These are phyloP conservation scores for Digitonthophagus gazella DNA, from an alignment of 2,888 invertebrate genomes.

Conservation along the genomic window DNA sequence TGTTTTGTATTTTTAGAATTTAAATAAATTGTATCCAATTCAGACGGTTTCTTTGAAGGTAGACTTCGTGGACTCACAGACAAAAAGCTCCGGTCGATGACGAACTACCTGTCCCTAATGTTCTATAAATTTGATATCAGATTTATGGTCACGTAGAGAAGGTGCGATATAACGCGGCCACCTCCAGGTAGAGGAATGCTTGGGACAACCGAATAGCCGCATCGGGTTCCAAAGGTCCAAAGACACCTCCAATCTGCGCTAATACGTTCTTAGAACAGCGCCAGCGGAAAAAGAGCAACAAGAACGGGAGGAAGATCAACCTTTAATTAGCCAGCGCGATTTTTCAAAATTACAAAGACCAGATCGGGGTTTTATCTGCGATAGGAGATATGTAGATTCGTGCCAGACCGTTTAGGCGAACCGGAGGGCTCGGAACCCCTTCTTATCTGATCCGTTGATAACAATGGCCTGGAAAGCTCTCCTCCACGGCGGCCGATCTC, in stretches of 20 bases:
- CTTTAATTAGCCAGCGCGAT: neutral
- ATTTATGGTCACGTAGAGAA: slow-evolving; percentile 2
- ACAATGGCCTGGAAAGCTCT: slow-evolving; percentile 21
- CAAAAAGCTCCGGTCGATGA: neutral
- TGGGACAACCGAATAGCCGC: neutral
- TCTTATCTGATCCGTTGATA: slow-evolving; percentile 26
- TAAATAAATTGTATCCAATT: no score
- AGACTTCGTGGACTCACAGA: neutral
- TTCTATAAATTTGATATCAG: slow-evolving; percentile 17
- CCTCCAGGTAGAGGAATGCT: slow-evolving; percentile 14
- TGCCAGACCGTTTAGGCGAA: slow-evolving; percentile 5
- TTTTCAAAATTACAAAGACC: neutral
- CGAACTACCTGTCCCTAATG: slow-evolving; percentile 13
- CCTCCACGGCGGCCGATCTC: slow-evolving; percentile 6
- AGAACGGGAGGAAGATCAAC: neutral
- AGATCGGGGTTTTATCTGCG: neutral
- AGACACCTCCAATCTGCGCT: slow-evolving; percentile 6
- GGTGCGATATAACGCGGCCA: slow-evolving; percentile 9
- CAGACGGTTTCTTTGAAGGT: neutral
- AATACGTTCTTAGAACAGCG: slow-evolving; percentile 9
- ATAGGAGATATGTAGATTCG: slow-evolving; percentile 2
- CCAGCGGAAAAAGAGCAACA: slow-evolving; percentile 2
- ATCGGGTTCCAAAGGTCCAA: slow-evolving; percentile 1
- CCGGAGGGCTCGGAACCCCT: slow-evolving; percentile 24
- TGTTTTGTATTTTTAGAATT: no score